Percentiles rank a stretch among this genome's conserved stretches.
These are phyloP conservation scores for Aphelenchoides besseyi DNA, from an alignment of 1,140 invertebrate species.

Conservation along the genomic window DNA sequence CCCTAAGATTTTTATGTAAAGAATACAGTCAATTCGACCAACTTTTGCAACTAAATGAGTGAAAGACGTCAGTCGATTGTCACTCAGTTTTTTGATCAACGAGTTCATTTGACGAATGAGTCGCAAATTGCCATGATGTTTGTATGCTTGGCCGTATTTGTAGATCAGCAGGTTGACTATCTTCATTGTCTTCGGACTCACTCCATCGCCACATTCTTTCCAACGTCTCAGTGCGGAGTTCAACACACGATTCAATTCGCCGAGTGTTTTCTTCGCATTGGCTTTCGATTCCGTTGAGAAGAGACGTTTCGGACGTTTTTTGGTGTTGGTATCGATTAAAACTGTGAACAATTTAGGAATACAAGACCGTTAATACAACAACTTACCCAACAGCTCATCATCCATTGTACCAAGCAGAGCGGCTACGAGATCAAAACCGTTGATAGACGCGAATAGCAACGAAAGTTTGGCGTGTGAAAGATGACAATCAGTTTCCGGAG, in stretches of 20 bases:
- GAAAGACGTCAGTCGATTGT: neutral
- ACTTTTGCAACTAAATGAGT: constrained; percentile 17
- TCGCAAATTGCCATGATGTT: constrained; percentile 24
- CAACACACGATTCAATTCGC: neutral
- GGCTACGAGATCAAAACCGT: too few relatives aligned
- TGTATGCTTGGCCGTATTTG: constrained; percentile 27
- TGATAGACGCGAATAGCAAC: too few relatives aligned
- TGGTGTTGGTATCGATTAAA: neutral
- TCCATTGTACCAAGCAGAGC: neutral
- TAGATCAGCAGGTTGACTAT: constrained; percentile 18
- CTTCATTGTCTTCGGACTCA: constrained; percentile 12
- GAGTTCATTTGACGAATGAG: constrained; percentile 4
- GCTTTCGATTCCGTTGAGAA: neutral
- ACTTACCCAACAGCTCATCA: neutral
- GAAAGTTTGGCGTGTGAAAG: too few relatives aligned
- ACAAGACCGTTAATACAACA: neutral
- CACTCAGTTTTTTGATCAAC: neutral
- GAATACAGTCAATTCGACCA: neutral
- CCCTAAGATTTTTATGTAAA: constrained; percentile 22
- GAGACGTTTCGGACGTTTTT: neutral
- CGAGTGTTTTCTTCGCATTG: neutral
- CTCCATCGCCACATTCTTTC: neutral
- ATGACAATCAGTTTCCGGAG: too few relatives aligned
- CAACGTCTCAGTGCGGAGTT: neutral
- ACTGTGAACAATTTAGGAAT: neutral